Base-by-base conservation (phyloP, 2,113 vertebrate genomes). In the Manacus vitellinus region DNA sequence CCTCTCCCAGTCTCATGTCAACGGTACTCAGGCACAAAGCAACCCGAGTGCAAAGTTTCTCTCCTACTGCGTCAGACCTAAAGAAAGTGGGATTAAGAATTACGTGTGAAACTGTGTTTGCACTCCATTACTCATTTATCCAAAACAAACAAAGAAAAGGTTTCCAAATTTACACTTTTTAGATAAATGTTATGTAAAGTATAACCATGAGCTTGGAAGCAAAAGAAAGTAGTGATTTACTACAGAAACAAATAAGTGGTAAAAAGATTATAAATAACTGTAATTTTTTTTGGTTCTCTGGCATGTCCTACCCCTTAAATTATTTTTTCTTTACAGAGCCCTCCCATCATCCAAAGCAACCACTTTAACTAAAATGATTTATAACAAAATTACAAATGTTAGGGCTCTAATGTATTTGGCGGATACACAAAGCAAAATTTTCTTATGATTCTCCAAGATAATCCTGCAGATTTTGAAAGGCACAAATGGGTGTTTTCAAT, bases 81-180 rank as follows among this genome's bases (percentile, higher is more conserved):
- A 83, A 79, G n/a, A 73, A 84, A 74, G 61, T 4, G 33, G 27
- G 44, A 87, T 92, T 96, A 95, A 72, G 80, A 87, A 75, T 65
- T 94, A 52, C 0, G 0, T 1, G 6, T 37, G 56, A 59, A 72
- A 52, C 27, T 30, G 3, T 71, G 65, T 80, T 80, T 91, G 81
- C 14, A 44, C 68, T 81, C 73, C 73, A 54, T 92, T 81, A 73
- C 41, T 91, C 46, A 56, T 84, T 92, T 85, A 87, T 82, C 74
- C 81, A 92, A 91, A 89, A 44, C 72, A 92, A 92, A 76, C 47
- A 75, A 55, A 91, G 67, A 23, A 58, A 84, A 87, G n/a, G 54
- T 91, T 94, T 95, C 49, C 66, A 92, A 94, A 72, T 37, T 44
- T 88, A 61, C 3, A 2, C 27, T 81, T 96, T 92, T 78, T 20